A percentile compares a stretch with the other conserved stretches of the same genome.
phyloP scores from a whole-genome alignment of 2,797 vertebrate genomes.

The Sciurus vulgaris region DNA sequence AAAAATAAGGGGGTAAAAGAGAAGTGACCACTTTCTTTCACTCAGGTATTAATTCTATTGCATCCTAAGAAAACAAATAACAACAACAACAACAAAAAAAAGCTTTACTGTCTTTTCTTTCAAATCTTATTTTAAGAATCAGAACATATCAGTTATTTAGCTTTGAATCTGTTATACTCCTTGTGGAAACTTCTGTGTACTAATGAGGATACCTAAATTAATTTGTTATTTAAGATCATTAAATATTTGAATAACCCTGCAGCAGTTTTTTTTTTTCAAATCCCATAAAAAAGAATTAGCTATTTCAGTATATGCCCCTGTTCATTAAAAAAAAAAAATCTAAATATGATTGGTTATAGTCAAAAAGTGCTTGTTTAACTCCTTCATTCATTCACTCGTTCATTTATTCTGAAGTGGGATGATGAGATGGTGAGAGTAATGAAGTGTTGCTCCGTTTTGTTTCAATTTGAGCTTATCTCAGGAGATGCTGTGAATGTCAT shows the following conservation, averaged over 20 bases:
- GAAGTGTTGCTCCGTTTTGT: background rate
- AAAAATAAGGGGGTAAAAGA: conserved; percentile 67
- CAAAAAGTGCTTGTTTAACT: background rate
- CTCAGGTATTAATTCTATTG: background rate
- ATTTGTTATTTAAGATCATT: conserved; percentile 63
- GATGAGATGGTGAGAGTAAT: background rate
- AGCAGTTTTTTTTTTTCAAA: conserved; percentile 47
- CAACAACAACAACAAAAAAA: background rate
- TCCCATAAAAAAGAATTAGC: conserved; percentile 49
- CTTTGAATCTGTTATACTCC: conserved; percentile 51
- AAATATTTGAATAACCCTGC: conserved; percentile 57
- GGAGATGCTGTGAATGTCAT: background rate
- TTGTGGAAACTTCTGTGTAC: background rate
- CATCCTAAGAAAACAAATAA: background rate
- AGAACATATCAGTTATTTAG: conserved; percentile 7
- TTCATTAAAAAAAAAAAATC: background rate
- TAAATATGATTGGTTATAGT: background rate
- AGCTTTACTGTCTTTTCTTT: background rate
- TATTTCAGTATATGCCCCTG: background rate
- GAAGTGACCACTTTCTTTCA: background rate
- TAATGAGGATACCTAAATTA: conserved; percentile 61
- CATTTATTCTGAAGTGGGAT: background rate
- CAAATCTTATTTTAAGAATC: conserved; percentile 12
- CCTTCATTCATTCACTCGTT: background rate
- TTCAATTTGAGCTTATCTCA: background rate